Evolutionary conservation across 2,113 vertebrate species (phyloP), one percentile per base, ranked within the genome.

Genomic region (Dicrurus megarhynchus): DNA sequence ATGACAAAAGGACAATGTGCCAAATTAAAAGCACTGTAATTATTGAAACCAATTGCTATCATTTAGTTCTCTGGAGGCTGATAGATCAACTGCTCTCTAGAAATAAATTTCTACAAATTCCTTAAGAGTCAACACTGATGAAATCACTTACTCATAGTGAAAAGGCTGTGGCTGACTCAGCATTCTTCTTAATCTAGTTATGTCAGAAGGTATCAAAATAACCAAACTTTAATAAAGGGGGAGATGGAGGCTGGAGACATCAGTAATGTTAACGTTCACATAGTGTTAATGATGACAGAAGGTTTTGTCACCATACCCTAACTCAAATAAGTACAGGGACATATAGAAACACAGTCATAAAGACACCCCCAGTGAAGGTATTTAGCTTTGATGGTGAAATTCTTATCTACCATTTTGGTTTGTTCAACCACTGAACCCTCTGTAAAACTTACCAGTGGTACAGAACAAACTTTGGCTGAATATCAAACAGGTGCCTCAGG

Each of bases 81-180:
- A 74, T 70, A 96, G 56, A 69, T 89, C 81, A 69, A 7, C 67
- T 70, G 42, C 44, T 75, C 47, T 61, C 79, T 88, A 55, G 64
- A 86, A 95, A 93, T 83, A 95, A 73, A 63, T 86, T 74, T 84
- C 39, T 93, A 61, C 50, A 84, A 63, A 93, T 90, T 88, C 93
- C 68, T 90, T 60, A 21, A 79, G 75, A 90, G 76, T 69, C 87
- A 84, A 91, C 41, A 60, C 47, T 75, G 84, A 59, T 67, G 30
- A 30, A 65, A 57, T 67, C 33, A 57, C 41, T 87, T 63, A 81
- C 32, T 23, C 77, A 64, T 0, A 7, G 35, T 18, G 76, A 88
- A 64, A 85, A 87, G 49, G 28, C 39, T 56, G 16, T 87, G 68
- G 55, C 67, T 91, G 78, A 73, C 35, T 90, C 78, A 55, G 63